phyloP scores from a whole-genome alignment of 1,140 invertebrate genomes.

The Drosophila quadrilineata region DNA sequence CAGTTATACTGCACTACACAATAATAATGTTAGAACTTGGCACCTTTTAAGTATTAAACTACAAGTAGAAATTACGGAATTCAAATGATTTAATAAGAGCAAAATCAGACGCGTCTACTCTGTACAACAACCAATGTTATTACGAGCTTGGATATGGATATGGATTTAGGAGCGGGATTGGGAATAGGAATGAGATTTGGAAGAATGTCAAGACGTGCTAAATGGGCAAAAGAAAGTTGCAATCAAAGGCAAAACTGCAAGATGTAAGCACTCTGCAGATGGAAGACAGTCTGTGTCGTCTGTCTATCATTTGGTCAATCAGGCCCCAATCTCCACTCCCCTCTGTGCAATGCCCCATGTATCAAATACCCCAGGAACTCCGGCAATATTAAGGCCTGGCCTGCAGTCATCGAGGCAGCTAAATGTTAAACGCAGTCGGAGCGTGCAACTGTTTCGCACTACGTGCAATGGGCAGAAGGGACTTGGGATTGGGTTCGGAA shows the following conservation, averaged over 20 bases:
- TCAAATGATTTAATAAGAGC: no score
- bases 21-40: no score
- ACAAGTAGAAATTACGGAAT: no score
- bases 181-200: conserved; percentile 17
- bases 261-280: conserved; percentile 43
- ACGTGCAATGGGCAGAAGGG: conserved; percentile 20
- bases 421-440: conserved; percentile 59
- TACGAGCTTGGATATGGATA: no score
- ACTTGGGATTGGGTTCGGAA: background rate
- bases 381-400: no score
- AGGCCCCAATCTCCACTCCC: conserved; percentile 23
- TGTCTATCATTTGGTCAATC: conserved; percentile 76
- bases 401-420: conserved; percentile 38
- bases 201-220: conserved; percentile 58
- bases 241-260: conserved; percentile 65
- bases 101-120: no score
- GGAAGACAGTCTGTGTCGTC: conserved; percentile 31
- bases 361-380: no score
- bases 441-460: conserved; percentile 50
- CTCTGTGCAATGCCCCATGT: no score
- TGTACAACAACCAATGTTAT: no score
- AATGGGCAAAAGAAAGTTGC: conserved; percentile 65
- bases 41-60: no score
- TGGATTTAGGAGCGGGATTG: background rate
- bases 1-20: no score